phyloP scores from a whole-genome alignment of 2,113 vertebrate genomes.

The Ondatra zibethicus region DNA sequence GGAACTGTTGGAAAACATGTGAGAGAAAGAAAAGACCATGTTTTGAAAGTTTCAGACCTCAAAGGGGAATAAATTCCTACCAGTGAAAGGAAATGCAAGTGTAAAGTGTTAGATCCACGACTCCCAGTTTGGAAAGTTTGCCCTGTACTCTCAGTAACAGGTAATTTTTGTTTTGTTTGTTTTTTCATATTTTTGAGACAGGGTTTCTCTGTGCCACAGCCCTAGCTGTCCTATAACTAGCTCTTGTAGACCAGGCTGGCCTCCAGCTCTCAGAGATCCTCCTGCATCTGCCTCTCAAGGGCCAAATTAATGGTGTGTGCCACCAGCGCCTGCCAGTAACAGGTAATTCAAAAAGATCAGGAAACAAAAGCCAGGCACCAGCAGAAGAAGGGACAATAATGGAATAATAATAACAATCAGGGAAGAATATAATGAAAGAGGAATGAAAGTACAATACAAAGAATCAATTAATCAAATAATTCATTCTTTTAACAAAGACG shows the following conservation, averaged over 20 bases:
- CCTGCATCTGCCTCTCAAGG: too few species aligned
- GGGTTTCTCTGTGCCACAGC: too few species aligned
- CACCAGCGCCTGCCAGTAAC: background rate
- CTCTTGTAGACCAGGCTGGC: too few species aligned
- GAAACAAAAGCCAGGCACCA: background rate
- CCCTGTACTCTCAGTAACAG: too few species aligned
- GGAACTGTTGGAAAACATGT: background rate
- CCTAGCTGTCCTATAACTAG: too few species aligned
- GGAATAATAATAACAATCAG: background rate
- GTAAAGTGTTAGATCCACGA: background rate
- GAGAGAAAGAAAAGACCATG: background rate
- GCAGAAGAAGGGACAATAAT: background rate
- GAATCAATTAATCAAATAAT: background rate
- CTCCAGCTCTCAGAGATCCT: too few species aligned
- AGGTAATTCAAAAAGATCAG: background rate
- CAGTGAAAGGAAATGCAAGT: background rate
- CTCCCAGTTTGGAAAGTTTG: too few species aligned
- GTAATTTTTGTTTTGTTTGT: too few species aligned
- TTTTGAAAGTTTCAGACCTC: background rate
- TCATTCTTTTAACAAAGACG: background rate
- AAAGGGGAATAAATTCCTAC: background rate
- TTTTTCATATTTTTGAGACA: too few species aligned
- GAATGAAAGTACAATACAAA: background rate
- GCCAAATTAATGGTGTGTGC: rapidly evolving
- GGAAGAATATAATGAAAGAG: background rate